A percentile compares a stretch with the other conserved stretches of the same genome.
Conservation (phyloP, 2,888 invertebrate species). For the Desoria tigrina region DNA sequence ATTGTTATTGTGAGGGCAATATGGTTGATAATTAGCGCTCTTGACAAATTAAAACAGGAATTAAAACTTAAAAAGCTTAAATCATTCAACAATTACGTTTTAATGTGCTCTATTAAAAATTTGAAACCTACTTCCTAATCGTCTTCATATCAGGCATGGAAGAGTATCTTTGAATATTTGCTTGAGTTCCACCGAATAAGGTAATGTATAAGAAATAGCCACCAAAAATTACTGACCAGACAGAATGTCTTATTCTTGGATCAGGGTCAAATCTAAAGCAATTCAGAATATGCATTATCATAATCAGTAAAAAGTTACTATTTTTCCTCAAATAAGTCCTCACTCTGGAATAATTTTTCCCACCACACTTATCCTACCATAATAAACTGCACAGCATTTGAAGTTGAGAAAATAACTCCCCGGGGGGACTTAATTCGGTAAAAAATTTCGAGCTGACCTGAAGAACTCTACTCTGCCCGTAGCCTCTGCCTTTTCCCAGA, state of each 20-base stretch:
- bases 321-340: too few relatives aligned
- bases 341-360: too few relatives aligned
- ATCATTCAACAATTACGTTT: too few relatives aligned
- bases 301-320: slow-evolving; percentile 7
- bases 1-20: slow-evolving; percentile 76
- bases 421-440: too few relatives aligned
- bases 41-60: slow-evolving; percentile 53
- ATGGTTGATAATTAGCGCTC: slow-evolving; percentile 75
- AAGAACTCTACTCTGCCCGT: slow-evolving; percentile 40
- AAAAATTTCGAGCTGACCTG: slow-evolving; percentile 22
- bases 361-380: too few relatives aligned
- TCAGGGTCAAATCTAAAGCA: slow-evolving; percentile 37
- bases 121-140: slow-evolving; percentile 26
- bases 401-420: too few relatives aligned
- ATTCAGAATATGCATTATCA: neutral
- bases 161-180: slow-evolving; percentile 39
- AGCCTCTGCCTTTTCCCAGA: slow-evolving; percentile 34
- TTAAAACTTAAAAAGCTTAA: too few relatives aligned
- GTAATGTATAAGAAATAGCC: slow-evolving; percentile 32
- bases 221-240: slow-evolving; percentile 39
- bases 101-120: neutral
- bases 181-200: slow-evolving; percentile 26
- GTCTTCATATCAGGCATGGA: slow-evolving; percentile 36
- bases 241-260: slow-evolving; percentile 37
- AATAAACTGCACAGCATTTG: too few relatives aligned